Base-by-base conservation (phyloP, 2,888 invertebrate species). In the Drosophila falleni region DNA sequence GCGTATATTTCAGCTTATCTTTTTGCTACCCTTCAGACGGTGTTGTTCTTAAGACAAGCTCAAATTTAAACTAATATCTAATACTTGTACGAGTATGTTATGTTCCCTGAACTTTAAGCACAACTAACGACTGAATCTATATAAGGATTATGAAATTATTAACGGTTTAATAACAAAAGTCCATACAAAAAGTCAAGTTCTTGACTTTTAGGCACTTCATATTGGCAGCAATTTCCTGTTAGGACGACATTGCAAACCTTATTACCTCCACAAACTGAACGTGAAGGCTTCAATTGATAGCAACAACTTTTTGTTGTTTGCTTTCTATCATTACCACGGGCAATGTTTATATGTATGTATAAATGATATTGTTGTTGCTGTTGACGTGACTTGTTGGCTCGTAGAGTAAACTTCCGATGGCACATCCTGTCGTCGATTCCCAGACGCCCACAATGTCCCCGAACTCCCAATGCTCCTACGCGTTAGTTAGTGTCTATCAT, bases 351-450 rank as follows among this genome's bases (percentile, higher is more conserved):
- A 54, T 60, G 44, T 66, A 35, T 15, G 23, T 33, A 26, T 54
- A 5, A 13, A 26, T 54, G 9, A 13, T 64, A 33, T 69, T 64
- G 46, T 19, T 79, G 66, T 78, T 85, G 63, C 61, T 77, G 62
- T 70, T 70, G 69, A 33, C 46, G 66, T 68, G 65, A 66, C 55
- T 67, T 72, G 72, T 77, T 80, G 79, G 51, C 71, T 71, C 69
- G 56, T 60, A 74, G 31, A 66, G 63, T 72, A 82, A 85, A 81
- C 88, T 74, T 89, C 89, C 89, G 77, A 23, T 58, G 64, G 78
- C 82, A 85, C 86, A 78, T 89, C 83, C 87, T 88, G 80, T 51
- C 61, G 60, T 53, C 44, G 59, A 44, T 60, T 49, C 68, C 13
- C 65, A 81, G 74, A 78, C 78, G 69, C 63, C 72, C 46, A 54